Evolutionary conservation across 2,113 vertebrate species (phyloP), one percentile per base, ranked within the genome.

Genomic region (Myotis davidii): DNA sequence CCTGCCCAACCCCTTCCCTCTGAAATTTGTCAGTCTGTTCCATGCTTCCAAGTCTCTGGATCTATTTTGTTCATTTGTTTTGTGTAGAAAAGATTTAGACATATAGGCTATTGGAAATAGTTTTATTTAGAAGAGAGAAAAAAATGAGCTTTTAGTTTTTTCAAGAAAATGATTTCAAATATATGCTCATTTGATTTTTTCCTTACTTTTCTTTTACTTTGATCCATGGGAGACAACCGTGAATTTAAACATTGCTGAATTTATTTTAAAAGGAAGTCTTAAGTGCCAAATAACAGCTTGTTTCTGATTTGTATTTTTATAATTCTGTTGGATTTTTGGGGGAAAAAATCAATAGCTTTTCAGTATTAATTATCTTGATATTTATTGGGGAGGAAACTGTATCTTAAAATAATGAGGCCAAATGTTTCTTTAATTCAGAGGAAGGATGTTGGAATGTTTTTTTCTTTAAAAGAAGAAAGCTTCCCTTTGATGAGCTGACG

Each of bases 331-430:
- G 85, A 78, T 95, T 50, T 50, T 50, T 42, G 39, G 27, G 59
- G 29, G 45, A 25, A 90, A 90, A 90, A 90, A 89, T 20, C 2
- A 56, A 42, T 65, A 69, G 10, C 23, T 52, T 96, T 94, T 95
- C 74, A 61, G 27, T 79, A 48, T 78, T 93, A 85, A 89, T 87
- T 64, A 95, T 56, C 61, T 94, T 93, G 39, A 85, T 92, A 82
- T 79, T 94, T 73, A 81, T 78, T 81, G 65, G 82, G 45, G 56
- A 92, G 42, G 79, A 96, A 96, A 92, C 18, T 86, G 37, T 76
- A 88, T 79, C 73, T 83, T 97, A 97, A 97, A 96, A 96, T 92
- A 98, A 98, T 95, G 92, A 96, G 72, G 67, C 65, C 85, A 87
- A 48, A 91, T 6, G 7, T 91, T 76, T 78, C 91, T 81, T 92